phyloP scores from a whole-genome alignment of 2,797 vertebrate species.

The Poecilia gillii region DNA sequence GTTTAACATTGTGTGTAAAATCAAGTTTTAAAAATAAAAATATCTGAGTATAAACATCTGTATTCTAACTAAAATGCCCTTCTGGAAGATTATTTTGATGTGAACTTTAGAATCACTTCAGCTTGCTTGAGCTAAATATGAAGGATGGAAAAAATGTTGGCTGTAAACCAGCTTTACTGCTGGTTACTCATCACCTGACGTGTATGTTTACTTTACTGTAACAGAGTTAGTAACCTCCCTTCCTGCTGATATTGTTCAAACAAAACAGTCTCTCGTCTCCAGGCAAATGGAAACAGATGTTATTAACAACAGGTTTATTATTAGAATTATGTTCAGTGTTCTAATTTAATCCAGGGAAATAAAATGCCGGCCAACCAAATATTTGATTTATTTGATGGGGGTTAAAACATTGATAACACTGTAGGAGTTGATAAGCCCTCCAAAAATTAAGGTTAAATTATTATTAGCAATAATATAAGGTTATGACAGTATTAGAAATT shows the following conservation, averaged over 20 bases:
- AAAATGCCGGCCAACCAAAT: neutral
- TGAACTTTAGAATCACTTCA: neutral
- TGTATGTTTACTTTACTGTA: conserved; percentile 19
- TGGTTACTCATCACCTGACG: conserved; percentile 12
- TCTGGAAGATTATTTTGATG: neutral
- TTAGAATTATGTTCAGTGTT: neutral
- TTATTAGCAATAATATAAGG: neutral
- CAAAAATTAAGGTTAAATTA: neutral
- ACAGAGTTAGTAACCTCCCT: conserved; percentile 7
- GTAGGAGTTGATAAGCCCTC: neutral
- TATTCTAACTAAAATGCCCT: neutral
- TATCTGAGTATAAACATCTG: neutral
- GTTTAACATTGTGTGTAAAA: neutral
- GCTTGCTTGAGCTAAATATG: neutral
- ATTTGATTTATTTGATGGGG: neutral
- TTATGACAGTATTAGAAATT: neutral
- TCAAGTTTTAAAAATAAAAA: neutral
- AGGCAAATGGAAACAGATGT: neutral
- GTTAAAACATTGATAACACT: neutral
- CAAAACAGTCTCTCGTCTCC: conserved; percentile 11
- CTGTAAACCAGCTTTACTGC: conserved; percentile 1
- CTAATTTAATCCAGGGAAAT: neutral
- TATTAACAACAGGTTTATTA: neutral
- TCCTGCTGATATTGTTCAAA: conserved; percentile 5
- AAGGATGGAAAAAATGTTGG: conserved; percentile 9